Evolutionary conservation across 2,113 vertebrate genomes (phyloP), one percentile per base, ranked within the genome.

Genomic region (Heterochromis multidens): DNA sequence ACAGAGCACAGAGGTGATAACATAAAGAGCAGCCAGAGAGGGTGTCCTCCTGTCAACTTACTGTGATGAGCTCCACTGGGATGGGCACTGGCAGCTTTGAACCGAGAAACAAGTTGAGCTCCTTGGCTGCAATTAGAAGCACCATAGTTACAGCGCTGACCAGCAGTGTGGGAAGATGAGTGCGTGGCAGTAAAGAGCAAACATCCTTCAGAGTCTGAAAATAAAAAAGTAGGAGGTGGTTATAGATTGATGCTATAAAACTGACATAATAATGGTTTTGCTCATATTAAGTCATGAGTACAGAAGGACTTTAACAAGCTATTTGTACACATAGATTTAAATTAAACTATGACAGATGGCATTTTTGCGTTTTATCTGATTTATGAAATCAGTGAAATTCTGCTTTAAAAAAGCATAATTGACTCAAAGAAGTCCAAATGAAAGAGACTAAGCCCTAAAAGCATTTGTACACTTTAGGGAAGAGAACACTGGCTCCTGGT

Each of bases 31-130:
- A 35, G n/a, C 52, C 63, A 78, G 76, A 86, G 87, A 90, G 81
- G 25, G 31, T 83, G 79, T 88, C 82, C 67, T 57, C 37, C 8
- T 80, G 70, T 91, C 19, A 84, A 92, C 92, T 60, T 93, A 99
- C 99, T 93, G 94, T 97, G 87, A 99, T 95, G 35, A 99, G 97
- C 79, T 99, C 99, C 27, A 97, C 97, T 3, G 99, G 99, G 70
- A 99, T 93, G 0, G 98, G 98, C 77, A 98, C 91, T 17, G 96
- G 96, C 63, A 99, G 93, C 82, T 95, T 96, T 3, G 92, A 80
- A 0, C 89, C 93, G 17, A 97, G 94, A 79, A 95, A 96, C 33
- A 96, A 93, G 83, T 97, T 99, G 87, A 99, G 79, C 81, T 98
- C 92, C 87, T 99, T 99, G 54, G 98, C 96, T 1, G 93, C 61